Base-by-base conservation (phyloP, 1,140 invertebrate species). In the Kradibia gibbosae region DNA sequence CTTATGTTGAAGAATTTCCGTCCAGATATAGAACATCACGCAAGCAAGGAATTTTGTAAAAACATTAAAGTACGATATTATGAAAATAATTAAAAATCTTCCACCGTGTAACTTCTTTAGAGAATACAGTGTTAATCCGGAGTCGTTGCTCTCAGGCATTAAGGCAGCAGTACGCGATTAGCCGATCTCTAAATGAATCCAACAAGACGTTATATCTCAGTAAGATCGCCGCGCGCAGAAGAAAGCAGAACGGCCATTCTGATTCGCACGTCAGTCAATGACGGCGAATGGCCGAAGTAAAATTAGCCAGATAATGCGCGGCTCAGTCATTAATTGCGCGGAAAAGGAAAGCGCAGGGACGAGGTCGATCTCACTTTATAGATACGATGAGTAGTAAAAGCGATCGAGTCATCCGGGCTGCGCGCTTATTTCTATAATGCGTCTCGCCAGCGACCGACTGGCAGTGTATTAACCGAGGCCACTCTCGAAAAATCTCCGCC, bases 381-480 rank as follows among this genome's bases (percentile, higher is more conserved):
- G 55, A 78, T 50, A 39, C 25, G 20, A 42, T 0, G 2, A 22
- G 45, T 53, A 55, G 62, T 71, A 70, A 53, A 53, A 53, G 22
- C 39, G 50, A 71, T 71, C 65, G 67, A 72, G 50, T 55, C 76
- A 13, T 65, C 34, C 55, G n/a, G 15, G 25, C 0, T 15, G 28
- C 34, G 22, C 39, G 28, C 45, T 34, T 60, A 77, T 77, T 77
- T 65, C 57, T 42, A 77, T 77, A 77, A 77, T 48, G 20, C 39
- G 75, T 65, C 60, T 65, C 60, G 75, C n/a, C 48, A 48, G 15
- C 20, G 20, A 39, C n/a, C 36, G 62, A n/a, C n/a, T n/a, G n/a
- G n/a, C 13, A 3, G 1, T 7, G 4, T 0, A 17, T 4, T 67
- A 5, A n/a, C 22, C 28, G 36, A 10, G 31, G 34, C 34, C 34